phyloP scores from a whole-genome alignment of 1,140 invertebrate species.

The Diorhabda carinulata region DNA sequence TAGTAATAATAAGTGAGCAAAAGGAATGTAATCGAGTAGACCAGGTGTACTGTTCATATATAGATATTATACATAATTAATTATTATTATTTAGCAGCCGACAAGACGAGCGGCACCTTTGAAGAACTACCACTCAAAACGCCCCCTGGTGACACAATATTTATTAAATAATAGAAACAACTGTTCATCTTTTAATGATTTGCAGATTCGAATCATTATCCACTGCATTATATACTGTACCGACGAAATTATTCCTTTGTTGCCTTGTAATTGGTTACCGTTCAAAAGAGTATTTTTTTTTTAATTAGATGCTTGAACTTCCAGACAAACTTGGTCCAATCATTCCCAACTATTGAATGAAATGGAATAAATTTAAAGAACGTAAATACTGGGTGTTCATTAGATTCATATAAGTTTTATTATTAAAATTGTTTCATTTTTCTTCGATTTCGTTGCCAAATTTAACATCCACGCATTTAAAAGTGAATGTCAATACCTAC shows the following conservation, averaged over 20 bases:
- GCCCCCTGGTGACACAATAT: conserved; percentile 11
- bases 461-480: too few species aligned
- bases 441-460: too few species aligned
- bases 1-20: neutral
- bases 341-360: too few species aligned
- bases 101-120: neutral
- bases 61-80: conserved; percentile 3
- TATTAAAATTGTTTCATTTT: too few species aligned
- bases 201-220: conserved; percentile 30
- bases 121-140: conserved; percentile 3
- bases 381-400: too few species aligned
- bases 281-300: neutral
- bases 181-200: conserved; percentile 31
- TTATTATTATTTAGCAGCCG: neutral
- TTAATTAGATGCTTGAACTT: neutral
- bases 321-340: too few species aligned
- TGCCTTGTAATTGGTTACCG: conserved; percentile 26
- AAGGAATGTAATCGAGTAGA: neutral
- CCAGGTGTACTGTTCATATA: neutral
- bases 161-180: conserved; percentile 33
- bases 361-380: too few species aligned
- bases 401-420: too few species aligned
- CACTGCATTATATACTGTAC: conserved; percentile 19
- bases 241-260: conserved; percentile 27
- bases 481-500: too few species aligned